Evolutionary conservation across 92 coral and sea anemone species (phyloP).

Genomic region (Phymanthus crucifer): DNA sequence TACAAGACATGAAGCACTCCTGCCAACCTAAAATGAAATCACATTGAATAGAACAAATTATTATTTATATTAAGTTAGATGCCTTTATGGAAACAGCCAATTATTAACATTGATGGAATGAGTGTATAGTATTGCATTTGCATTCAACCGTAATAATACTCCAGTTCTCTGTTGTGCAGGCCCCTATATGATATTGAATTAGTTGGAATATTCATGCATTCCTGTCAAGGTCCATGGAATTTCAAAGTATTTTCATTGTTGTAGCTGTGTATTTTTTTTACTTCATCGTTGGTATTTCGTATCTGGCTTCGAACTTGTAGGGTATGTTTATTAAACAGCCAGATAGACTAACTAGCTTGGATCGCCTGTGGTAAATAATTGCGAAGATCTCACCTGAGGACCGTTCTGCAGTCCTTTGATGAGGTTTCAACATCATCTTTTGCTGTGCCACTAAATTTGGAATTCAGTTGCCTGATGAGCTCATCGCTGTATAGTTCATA

Average conservation of each 20-base stretch:
- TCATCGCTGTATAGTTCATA: background rate
- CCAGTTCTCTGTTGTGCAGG: too few species aligned
- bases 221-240: too few species aligned
- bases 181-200: too few species aligned
- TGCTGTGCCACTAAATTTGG: background rate
- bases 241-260: too few species aligned
- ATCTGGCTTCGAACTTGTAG: too few species aligned
- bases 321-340: background rate
- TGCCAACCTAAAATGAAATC: background rate
- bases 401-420: slow-evolving; percentile 4
- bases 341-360: background rate
- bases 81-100: too few species aligned
- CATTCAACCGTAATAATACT: too few species aligned
- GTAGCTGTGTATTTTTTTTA: too few species aligned
- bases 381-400: background rate
- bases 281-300: too few species aligned
- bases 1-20: slow-evolving; percentile 6
- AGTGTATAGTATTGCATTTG: too few species aligned
- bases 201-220: too few species aligned
- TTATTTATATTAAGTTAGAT: background rate
- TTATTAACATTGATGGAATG: background rate
- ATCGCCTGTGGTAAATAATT: background rate
- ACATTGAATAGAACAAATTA: background rate
- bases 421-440: background rate
- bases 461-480: background rate